phyloP scores from a whole-genome alignment of 2,797 vertebrate genomes.

The Denticeps clupeoides region DNA sequence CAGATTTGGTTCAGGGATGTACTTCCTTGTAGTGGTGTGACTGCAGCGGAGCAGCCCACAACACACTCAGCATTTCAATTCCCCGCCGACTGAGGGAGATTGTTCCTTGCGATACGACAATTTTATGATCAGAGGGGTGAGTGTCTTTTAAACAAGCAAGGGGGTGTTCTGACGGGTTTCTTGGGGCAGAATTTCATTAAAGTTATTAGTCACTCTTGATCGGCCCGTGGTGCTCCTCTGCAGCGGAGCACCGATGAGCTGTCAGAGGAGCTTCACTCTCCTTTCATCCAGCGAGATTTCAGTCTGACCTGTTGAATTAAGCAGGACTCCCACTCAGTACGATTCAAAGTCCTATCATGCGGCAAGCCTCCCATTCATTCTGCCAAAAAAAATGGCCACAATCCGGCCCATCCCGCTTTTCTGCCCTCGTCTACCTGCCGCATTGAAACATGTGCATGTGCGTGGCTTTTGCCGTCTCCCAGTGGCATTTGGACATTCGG shows the following conservation, averaged over 20 bases:
- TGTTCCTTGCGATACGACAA: no score
- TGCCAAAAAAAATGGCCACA: no score
- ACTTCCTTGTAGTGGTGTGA: constrained; percentile 29
- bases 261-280: neutral
- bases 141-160: no score
- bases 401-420: constrained; percentile 12
- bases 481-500: constrained; percentile 47
- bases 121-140: neutral
- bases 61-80: neutral
- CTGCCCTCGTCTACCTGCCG: constrained; percentile 19
- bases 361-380: constrained; percentile 11
- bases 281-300: neutral
- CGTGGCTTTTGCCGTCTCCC: constrained; percentile 32
- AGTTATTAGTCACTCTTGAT: neutral
- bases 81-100: no score
- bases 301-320: neutral
- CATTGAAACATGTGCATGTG: constrained; percentile 12
- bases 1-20: constrained; percentile 37
- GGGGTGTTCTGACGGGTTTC: neutral
- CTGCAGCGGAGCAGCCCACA: constrained; percentile 18
- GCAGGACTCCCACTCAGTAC: neutral
- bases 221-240: neutral
- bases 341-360: no score
- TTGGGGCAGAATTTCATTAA: neutral
- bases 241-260: neutral